Conservation (phyloP, 2,888 invertebrate genomes). For the Agonopterix alstromeriana region DNA sequence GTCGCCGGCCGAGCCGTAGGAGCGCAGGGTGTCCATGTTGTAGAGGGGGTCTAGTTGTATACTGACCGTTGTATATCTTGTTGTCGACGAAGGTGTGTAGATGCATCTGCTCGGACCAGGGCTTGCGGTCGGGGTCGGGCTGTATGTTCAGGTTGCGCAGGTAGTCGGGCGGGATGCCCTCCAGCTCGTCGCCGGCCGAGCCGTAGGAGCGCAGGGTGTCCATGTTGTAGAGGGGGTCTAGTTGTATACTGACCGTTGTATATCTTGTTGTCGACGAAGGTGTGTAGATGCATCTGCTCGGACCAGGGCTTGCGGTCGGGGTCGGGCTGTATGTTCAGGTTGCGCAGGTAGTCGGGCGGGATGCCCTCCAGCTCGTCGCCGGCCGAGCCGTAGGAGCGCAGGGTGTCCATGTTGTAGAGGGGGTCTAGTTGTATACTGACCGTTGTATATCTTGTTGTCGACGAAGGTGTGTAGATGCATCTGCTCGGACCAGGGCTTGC, state of each 20-base stretch:
- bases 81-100: constrained; percentile 86
- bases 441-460: constrained; percentile 91
- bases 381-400: constrained; percentile 95
- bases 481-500: constrained; percentile 91
- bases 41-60: constrained; percentile 78
- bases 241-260: constrained; percentile 91
- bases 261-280: constrained; percentile 88
- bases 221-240: constrained; percentile 83
- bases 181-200: constrained; percentile 95
- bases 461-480: constrained; percentile 87
- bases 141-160: constrained; percentile 87
- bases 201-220: constrained; percentile 95
- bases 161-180: constrained; percentile 91
- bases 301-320: constrained; percentile 90
- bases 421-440: constrained; percentile 78
- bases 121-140: constrained; percentile 82
- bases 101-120: constrained; percentile 91
- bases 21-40: constrained; percentile 92
- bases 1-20: constrained; percentile 96
- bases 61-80: constrained; percentile 90
- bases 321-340: constrained; percentile 82
- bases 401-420: constrained; percentile 91
- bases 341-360: constrained; percentile 88
- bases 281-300: constrained; percentile 88
- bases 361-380: constrained; percentile 95